Base-by-base conservation (phyloP, 2,113 vertebrate species). In the Otus sunia region DNA sequence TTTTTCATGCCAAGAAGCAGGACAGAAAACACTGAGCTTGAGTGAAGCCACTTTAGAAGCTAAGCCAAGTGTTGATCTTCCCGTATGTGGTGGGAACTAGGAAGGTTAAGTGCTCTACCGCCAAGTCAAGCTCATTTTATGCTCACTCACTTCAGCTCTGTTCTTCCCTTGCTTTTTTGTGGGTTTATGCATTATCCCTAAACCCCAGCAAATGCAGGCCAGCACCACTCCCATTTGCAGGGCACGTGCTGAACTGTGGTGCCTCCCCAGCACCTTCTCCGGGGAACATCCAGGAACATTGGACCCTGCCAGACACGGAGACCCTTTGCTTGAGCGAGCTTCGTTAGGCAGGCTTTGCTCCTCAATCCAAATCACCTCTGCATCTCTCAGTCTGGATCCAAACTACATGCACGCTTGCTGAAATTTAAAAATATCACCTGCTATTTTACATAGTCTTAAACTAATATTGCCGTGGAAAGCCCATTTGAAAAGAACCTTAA, bases 131-230 rank as follows among this genome's bases (percentile, higher is more conserved):
- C 49, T 64, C 49, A 19, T 55, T n/a, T 49, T 5, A 29, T 1
- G 5, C 64, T 52, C 26, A 0, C 52, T 36, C 41, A 7, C 67
- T 49, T 3, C 56, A 69, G 39, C 37, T 64, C 32, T 66, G 64
- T 9, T 36, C 62, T 64, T 7, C 17, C 26, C 18, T 47, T 14
- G 17, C 43, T 13, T 34, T 45, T n/a, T 34, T 2, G 0, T 8
- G 47, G 34, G 27, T 52, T 58, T 43, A 1, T 13, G 11, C 11
- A 8, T 12, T 9, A 39, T 17, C n/a, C 29, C 43, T 25, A 52
- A 36, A 52, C 1, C 14, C 36, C 41, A 72, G n/a, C 19, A 25
- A 20, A 47, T 0, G 2, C 0, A 3, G 50, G 20, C 34, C 36
- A 25, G 16, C 66, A 32, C 22, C 26, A 0, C 15, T 30, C 30